These are phyloP conservation scores for Dysmachus trigonus DNA, from an alignment of 2,888 invertebrate genomes.

Conservation along the genomic window DNA sequence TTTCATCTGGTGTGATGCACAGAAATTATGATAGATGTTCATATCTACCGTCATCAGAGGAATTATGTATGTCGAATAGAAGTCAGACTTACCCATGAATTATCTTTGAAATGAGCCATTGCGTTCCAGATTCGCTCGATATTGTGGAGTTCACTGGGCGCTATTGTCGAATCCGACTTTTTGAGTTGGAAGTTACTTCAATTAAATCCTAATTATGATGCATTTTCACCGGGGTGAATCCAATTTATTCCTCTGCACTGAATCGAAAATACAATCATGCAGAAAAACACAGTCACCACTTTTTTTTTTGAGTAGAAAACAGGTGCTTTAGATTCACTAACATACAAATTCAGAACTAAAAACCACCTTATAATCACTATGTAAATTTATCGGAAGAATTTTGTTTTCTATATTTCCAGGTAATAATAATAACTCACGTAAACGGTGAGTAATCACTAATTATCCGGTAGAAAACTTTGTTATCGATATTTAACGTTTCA, in stretches of 20 bases:
- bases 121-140: slow-evolving; percentile 50
- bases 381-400: background rate
- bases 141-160: background rate
- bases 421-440: background rate
- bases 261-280: background rate
- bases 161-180: background rate
- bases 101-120: slow-evolving; percentile 62
- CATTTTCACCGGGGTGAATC: background rate
- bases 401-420: slow-evolving; percentile 24
- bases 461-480: background rate
- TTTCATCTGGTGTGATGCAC: background rate
- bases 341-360: background rate
- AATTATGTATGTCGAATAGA: background rate
- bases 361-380: background rate
- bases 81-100: slow-evolving; percentile 60
- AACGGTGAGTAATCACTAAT: slow-evolving; percentile 17
- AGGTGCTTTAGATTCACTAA: background rate
- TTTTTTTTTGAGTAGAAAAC: background rate
- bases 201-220: background rate
- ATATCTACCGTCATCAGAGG: background rate
- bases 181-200: background rate
- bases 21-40: background rate
- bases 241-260: background rate
- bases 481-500: background rate
- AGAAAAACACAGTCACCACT: background rate